phyloP scores from a whole-genome alignment of 1,140 invertebrate species.

The Diorhabda elongata region DNA sequence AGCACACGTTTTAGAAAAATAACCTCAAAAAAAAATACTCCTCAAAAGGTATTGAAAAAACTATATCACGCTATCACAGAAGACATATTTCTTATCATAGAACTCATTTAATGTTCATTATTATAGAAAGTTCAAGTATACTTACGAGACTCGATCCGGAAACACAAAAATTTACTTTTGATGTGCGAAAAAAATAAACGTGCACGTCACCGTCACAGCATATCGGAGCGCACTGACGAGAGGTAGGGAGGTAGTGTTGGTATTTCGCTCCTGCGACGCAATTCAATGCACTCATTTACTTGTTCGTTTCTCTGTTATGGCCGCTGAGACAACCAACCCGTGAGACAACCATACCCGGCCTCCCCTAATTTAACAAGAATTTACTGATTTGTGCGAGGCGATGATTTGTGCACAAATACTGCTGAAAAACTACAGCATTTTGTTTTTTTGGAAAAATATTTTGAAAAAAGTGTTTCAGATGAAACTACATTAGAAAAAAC shows the following conservation, averaged over 20 bases:
- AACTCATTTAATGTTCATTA: slow-evolving; percentile 4
- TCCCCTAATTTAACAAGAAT: too few species aligned
- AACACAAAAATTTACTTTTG: slow-evolving; percentile 9
- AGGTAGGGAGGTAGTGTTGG: neutral
- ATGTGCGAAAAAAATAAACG: neutral
- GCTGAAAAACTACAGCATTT: too few species aligned
- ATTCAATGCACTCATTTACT: neutral
- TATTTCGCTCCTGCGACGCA: neutral
- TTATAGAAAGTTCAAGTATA: slow-evolving; percentile 1
- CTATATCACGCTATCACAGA: slow-evolving; percentile 4
- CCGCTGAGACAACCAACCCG: too few species aligned
- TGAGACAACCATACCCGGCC: too few species aligned
- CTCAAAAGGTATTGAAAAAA: neutral
- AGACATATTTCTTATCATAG: slow-evolving; percentile 5
- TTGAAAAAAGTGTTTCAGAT: too few species aligned
- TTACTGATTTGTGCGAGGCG: too few species aligned
- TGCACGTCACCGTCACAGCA: neutral
- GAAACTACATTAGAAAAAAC: too few species aligned
- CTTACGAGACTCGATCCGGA: slow-evolving; percentile 4
- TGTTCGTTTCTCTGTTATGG: neutral
- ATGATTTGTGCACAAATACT: too few species aligned
- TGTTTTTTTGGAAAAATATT: too few species aligned
- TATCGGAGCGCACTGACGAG: neutral
- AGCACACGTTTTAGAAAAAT: slow-evolving; percentile 4
- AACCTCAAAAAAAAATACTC: neutral